phyloP scores from a whole-genome alignment of 2,888 invertebrate species.

The Lasioglossum morio region DNA sequence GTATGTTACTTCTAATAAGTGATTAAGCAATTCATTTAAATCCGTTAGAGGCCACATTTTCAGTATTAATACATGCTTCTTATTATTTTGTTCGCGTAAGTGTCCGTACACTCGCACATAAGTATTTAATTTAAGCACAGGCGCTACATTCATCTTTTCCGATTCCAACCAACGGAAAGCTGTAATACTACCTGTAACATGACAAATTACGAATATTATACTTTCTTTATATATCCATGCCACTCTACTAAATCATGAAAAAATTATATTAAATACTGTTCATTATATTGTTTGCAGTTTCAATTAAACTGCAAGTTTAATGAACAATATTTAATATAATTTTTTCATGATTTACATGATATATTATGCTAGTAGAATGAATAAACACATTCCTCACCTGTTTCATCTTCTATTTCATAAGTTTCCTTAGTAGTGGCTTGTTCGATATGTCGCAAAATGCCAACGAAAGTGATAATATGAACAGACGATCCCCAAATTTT shows the following conservation, averaged over 20 bases:
- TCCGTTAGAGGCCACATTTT: not conserved
- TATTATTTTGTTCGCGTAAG: not conserved
- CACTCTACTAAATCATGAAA: not conserved
- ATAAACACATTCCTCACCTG: not conserved
- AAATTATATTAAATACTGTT: not conserved
- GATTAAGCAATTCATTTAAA: not conserved
- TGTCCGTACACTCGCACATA: not conserved
- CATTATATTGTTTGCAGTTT: no score
- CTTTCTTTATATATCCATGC: not conserved
- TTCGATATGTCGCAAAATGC: not conserved
- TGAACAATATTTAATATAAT: no score
- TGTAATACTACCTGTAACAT: constrained; percentile 1
- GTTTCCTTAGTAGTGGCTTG: not conserved
- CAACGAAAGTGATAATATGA: not conserved
- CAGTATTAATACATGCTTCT: not conserved
- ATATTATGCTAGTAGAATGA: not conserved
- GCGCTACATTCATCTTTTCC: not conserved
- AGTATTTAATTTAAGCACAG: not conserved
- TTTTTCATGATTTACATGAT: no score
- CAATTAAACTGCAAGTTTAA: not conserved
- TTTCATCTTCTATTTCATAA: not conserved
- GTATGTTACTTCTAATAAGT: not conserved
- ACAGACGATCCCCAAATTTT: not conserved
- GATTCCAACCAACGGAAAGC: not conserved
- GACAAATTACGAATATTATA: not conserved